Evolutionary conservation across 2,888 invertebrate species (phyloP).

Genomic region (Melipona bicolor): DNA sequence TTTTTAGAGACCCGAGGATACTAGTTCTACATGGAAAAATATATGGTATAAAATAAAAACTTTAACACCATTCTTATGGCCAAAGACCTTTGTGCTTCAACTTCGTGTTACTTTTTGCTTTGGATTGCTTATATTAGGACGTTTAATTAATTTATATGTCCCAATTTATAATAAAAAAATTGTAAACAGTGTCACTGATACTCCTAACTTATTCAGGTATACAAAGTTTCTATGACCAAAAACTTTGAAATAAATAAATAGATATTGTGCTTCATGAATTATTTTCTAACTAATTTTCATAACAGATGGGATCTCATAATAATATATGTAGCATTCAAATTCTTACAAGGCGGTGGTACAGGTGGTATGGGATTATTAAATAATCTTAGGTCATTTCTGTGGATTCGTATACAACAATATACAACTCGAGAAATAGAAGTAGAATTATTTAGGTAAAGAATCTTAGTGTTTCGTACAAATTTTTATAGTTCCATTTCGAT

Average conservation of each 20-base stretch:
- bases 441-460: constrained; percentile 77
- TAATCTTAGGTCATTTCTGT: constrained; percentile 95
- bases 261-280: constrained; percentile 12
- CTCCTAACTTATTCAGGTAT: constrained; percentile 77
- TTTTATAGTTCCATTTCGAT: neutral
- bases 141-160: constrained; percentile 95
- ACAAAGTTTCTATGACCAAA: constrained; percentile 2
- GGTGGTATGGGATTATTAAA: constrained; percentile 97
- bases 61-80: constrained; percentile 97
- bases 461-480: neutral
- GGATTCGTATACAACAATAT: constrained; percentile 98
- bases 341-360: constrained; percentile 97
- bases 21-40: constrained; percentile 91
- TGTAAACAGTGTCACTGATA: constrained; percentile 83
- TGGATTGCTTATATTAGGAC: constrained; percentile 89
- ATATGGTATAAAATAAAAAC: constrained; percentile 91
- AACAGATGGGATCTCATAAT: constrained; percentile 95
- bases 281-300: constrained; percentile 58
- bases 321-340: constrained; percentile 94
- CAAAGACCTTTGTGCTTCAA: constrained; percentile 92
- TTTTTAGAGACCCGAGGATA: constrained; percentile 85
- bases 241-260: neutral
- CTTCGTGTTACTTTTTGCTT: constrained; percentile 93
- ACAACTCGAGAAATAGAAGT: constrained; percentile 96
- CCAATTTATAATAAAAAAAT: constrained; percentile 97